Evolutionary conservation across 1,140 invertebrate genomes (phyloP).

Genomic region (Potamilus streckersoni): DNA sequence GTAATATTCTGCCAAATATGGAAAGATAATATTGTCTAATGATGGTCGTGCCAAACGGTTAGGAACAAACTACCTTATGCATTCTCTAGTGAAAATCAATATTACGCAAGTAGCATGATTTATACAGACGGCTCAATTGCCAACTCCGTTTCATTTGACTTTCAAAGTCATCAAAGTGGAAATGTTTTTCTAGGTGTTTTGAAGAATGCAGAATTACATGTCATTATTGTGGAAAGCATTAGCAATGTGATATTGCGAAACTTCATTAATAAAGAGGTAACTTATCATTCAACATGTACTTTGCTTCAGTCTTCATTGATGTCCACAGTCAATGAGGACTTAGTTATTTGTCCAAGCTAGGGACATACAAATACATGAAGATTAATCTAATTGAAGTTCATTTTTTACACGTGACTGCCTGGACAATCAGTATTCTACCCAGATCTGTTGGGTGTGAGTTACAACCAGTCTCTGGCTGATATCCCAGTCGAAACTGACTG

Average conservation of each 20-base stretch:
- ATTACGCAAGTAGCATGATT: conserved; percentile 19
- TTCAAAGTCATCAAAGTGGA: conserved; percentile 10
- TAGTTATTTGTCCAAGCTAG: conserved; percentile 8
- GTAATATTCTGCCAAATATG: too few species aligned
- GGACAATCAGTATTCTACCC: conserved; percentile 15
- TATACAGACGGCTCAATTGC: too few species aligned
- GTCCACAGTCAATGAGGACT: too few species aligned
- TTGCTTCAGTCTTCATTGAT: conserved; percentile 1
- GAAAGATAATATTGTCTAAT: not conserved
- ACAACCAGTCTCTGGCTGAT: too few species aligned
- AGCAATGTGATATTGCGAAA: too few species aligned
- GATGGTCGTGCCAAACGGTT: not conserved
- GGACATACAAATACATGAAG: not conserved
- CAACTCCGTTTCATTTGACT: conserved; percentile 26
- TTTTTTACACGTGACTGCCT: conserved; percentile 5
- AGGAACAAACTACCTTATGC: conserved; percentile 25
- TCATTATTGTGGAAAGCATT: conserved; percentile 5
- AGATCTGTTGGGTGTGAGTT: conserved; percentile 11
- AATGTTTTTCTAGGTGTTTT: too few species aligned
- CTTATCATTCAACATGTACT: not conserved
- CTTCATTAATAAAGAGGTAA: conserved; percentile 4
- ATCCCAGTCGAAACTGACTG: too few species aligned
- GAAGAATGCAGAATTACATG: not conserved
- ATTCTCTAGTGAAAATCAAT: conserved; percentile 6
- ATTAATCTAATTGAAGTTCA: not conserved